Evolutionary conservation across 2,888 invertebrate species (phyloP).

Genomic region (Limnephilus rhombicus): DNA sequence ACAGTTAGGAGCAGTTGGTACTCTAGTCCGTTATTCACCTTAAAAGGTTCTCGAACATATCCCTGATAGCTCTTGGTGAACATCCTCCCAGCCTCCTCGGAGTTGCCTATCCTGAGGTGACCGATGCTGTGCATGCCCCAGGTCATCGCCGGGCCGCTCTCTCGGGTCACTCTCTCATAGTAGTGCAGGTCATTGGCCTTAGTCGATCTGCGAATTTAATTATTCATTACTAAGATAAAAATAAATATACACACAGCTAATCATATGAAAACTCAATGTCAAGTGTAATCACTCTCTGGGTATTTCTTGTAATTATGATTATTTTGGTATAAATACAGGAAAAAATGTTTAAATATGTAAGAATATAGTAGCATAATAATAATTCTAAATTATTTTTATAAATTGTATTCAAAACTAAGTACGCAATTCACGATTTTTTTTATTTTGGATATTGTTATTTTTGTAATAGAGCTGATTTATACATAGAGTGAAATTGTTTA

Average conservation of each 20-base stretch:
- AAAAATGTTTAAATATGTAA: not conserved
- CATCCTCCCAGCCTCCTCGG: slow-evolving; percentile 72
- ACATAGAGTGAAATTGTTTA: too few relatives aligned
- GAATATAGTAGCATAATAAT: too few relatives aligned
- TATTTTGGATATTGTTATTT: too few relatives aligned
- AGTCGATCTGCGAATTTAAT: slow-evolving; percentile 71
- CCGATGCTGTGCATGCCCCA: slow-evolving; percentile 82
- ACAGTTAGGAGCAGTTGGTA: too few relatives aligned
- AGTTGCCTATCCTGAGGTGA: slow-evolving; percentile 73
- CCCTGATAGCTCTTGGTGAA: slow-evolving; percentile 77
- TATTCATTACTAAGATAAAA: not conserved
- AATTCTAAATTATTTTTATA: too few relatives aligned
- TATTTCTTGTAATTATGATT: not conserved
- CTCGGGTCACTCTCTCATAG: slow-evolving; percentile 78
- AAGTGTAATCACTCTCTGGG: not conserved
- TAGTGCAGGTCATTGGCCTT: slow-evolving; percentile 77
- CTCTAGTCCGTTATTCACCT: slow-evolving; percentile 70
- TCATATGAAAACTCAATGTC: not conserved
- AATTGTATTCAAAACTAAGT: too few relatives aligned
- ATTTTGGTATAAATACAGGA: not conserved
- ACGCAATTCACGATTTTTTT: too few relatives aligned
- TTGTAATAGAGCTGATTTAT: too few relatives aligned
- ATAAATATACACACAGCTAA: not conserved
- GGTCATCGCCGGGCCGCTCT: slow-evolving; percentile 80
- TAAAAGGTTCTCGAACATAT: slow-evolving; percentile 79